Conservation (phyloP, 2,797 vertebrate genomes). For the Novumbra hubbsi region DNA sequence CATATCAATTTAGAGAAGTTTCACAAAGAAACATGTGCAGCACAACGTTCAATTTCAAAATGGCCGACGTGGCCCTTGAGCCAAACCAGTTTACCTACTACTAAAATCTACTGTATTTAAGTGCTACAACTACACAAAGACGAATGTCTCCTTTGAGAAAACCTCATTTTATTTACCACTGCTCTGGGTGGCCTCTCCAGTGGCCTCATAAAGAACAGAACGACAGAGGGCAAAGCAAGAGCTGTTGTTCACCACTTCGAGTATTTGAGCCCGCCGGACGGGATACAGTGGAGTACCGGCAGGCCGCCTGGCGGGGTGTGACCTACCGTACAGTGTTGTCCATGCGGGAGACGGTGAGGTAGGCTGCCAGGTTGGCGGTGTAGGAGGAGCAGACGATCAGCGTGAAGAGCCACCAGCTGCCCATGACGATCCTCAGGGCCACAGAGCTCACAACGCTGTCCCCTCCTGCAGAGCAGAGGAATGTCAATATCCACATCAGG, state of each 20-base stretch:
- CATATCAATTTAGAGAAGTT: too few species aligned
- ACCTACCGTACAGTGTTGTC: slow-evolving; percentile 92
- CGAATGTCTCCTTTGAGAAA: not conserved
- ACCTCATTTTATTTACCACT: not conserved
- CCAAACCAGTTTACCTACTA: too few species aligned
- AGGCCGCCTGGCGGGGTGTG: not conserved
- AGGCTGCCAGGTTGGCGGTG: slow-evolving; percentile 94
- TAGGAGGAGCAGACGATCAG: slow-evolving; percentile 97
- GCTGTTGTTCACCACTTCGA: not conserved
- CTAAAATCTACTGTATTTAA: not conserved
- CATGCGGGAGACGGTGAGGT: slow-evolving; percentile 96
- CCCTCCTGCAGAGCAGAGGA: slow-evolving; percentile 74
- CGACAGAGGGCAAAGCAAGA: not conserved
- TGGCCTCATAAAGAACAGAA: not conserved
- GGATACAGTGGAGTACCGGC: not conserved
- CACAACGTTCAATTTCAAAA: not conserved
- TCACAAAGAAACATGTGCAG: too few species aligned
- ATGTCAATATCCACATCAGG: not conserved
- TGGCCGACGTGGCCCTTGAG: too few species aligned
- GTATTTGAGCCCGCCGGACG: too few species aligned
- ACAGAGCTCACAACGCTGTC: slow-evolving; percentile 85
- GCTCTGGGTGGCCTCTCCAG: not conserved
- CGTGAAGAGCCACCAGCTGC: slow-evolving; percentile 98
- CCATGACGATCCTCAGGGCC: slow-evolving; percentile 96
- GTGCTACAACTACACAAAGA: not conserved